Conservation (phyloP, 2,797 vertebrate genomes). For the Nyctibius grandis region DNA sequence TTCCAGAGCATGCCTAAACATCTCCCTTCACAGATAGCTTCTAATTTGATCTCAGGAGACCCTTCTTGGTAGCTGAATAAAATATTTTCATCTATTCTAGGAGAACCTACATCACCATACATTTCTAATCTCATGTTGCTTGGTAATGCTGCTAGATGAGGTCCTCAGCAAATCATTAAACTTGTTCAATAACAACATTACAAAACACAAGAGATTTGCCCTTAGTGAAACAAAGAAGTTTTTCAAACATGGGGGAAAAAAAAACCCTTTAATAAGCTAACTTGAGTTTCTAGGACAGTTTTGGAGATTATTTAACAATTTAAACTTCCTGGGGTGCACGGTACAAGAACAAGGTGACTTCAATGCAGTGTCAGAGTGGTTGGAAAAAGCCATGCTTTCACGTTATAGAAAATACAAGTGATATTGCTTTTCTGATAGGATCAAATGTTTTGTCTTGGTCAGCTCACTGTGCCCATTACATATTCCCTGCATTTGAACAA, state of each 20-base stretch:
- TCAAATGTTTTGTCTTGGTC: neutral
- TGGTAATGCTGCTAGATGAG: slow-evolving; percentile 77
- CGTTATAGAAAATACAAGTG: neutral
- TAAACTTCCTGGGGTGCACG: slow-evolving; percentile 17
- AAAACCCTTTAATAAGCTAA: slow-evolving; percentile 60
- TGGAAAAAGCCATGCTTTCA: slow-evolving; percentile 27
- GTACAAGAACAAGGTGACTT: slow-evolving; percentile 29
- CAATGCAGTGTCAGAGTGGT: neutral
- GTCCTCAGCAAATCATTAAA: slow-evolving; percentile 83
- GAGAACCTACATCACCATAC: slow-evolving; percentile 71
- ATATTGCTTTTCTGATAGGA: neutral
- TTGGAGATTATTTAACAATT: slow-evolving; percentile 68
- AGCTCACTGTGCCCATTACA: neutral
- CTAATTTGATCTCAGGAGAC: slow-evolving; percentile 85
- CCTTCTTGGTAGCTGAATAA: slow-evolving; percentile 77
- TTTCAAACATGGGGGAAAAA: slow-evolving; percentile 37
- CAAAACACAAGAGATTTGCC: slow-evolving; percentile 78
- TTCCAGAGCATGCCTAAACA: slow-evolving; percentile 81
- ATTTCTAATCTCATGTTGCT: slow-evolving; percentile 77
- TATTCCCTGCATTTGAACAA: neutral
- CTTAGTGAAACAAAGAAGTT: slow-evolving; percentile 75
- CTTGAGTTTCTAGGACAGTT: slow-evolving; percentile 68
- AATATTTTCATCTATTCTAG: slow-evolving; percentile 79
- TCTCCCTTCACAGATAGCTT: slow-evolving; percentile 81
- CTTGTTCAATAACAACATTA: slow-evolving; percentile 80